Base-by-base conservation (phyloP, 2,888 invertebrate genomes). In the Xiphydria camelus region DNA sequence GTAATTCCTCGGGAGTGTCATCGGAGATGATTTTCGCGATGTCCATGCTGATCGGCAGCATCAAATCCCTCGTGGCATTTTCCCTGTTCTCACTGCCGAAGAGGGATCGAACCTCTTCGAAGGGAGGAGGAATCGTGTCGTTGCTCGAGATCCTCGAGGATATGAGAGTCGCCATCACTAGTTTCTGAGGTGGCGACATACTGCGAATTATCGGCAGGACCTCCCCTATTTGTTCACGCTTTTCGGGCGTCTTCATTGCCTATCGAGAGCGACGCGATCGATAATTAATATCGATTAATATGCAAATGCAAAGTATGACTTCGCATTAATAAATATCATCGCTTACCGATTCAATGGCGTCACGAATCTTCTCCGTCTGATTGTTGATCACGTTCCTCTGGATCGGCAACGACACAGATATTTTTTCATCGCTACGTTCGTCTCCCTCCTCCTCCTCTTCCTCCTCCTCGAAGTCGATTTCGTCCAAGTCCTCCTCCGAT, bases 11-110 rank as follows among this genome's bases (percentile, higher is more conserved):
- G 4, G 61, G 61, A 7, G 41, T 42, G 23, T 62, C 64, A 1
- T 62, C 57, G 14, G 64, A 33, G 31, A 62, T 48, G n/a, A 62
- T 46, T 79, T 43, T 83, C 0, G 85, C 85, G 68, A 85, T 81
- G 67, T 86, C 85, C 56, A 82, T 77, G 46, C 83, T 79, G 49
- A 84, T 82, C 6, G 87, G 86, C 42, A 86, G 70, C 76, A 83
- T 79, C 19, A 85, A 72, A 41, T 82, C 80, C 51, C 81, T 75
- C 10, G 78, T 78, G 2, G 79, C 75, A 63, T 83, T 83, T 3
- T 50, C 55, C 9, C 55, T 50, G 26, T 14, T 57, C 4, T 48
- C 44, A 60, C 80, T 78, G 50, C 79, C 80, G 63, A 83, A 82
- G 78, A 83, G 79, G 62, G 82, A 79, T 65, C 80, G 80, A 55